phyloP scores from a whole-genome alignment of 2,113 vertebrate species.

The Grammomys dolichurus region DNA sequence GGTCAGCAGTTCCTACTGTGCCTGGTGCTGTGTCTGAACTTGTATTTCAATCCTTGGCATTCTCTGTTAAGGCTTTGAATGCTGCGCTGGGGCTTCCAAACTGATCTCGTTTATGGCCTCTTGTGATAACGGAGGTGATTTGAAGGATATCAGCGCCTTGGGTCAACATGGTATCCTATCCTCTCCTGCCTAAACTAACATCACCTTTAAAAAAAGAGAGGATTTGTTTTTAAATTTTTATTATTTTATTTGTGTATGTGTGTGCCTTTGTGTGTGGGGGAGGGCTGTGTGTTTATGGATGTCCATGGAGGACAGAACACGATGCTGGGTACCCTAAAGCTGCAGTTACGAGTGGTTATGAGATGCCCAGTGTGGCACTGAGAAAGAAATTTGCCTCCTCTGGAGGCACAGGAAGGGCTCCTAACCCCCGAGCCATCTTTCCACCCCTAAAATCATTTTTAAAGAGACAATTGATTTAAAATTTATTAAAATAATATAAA shows the following conservation, averaged over 20 bases:
- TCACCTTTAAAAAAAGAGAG: background rate
- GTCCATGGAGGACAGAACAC: background rate
- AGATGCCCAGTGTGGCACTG: background rate
- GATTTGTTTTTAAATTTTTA: background rate
- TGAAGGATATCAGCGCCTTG: background rate
- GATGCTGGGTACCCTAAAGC: background rate
- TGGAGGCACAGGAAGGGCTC: background rate
- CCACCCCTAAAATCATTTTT: background rate
- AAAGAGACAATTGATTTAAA: conserved; percentile 24
- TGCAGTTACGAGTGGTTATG: background rate
- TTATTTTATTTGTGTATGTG: background rate
- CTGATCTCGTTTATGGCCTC: background rate
- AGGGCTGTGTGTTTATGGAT: background rate
- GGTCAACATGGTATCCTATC: background rate
- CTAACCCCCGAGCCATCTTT: background rate
- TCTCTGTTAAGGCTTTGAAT: background rate
- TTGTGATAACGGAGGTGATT: background rate
- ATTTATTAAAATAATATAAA: conserved; percentile 45
- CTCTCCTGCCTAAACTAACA: background rate
- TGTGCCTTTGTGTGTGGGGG: background rate
- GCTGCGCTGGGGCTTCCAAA: background rate
- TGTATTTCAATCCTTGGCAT: conserved; percentile 14
- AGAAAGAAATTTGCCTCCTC: background rate
- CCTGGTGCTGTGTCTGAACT: background rate
- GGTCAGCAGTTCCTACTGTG: background rate